These are phyloP conservation scores for Cylindroiulus punctatus DNA, from an alignment of 2,888 invertebrate species.

Conservation along the genomic window DNA sequence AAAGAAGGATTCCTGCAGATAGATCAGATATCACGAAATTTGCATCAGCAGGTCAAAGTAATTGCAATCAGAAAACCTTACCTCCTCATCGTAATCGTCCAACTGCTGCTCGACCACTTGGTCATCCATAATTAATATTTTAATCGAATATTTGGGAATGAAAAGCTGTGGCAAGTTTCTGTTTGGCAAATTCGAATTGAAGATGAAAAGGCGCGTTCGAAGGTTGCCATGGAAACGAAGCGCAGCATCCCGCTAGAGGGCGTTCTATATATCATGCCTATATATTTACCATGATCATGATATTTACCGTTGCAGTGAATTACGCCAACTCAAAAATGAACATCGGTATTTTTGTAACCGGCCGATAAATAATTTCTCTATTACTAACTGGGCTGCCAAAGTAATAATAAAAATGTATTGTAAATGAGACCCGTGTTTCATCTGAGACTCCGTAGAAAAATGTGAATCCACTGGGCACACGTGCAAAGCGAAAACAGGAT, in stretches of 20 bases:
- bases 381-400: too few relatives aligned
- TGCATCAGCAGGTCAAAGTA: too few relatives aligned
- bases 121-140: constrained; percentile 60
- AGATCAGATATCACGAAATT: too few relatives aligned
- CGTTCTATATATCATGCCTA: too few relatives aligned
- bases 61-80: constrained; percentile 53
- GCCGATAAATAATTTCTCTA: too few relatives aligned
- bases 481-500: neutral
- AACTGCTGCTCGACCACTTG: constrained; percentile 64
- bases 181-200: neutral
- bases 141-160: neutral
- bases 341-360: too few relatives aligned
- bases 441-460: neutral
- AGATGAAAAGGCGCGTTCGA: neutral
- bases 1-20: constrained; percentile 71
- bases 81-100: constrained; percentile 64
- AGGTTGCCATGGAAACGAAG: neutral
- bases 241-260: neutral
- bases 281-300: too few relatives aligned
- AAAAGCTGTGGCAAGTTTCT: neutral
- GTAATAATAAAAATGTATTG: too few relatives aligned
- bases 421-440: too few relatives aligned
- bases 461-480: neutral
- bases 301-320: too few relatives aligned
- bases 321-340: too few relatives aligned